Evolutionary conservation across 2,797 vertebrate species (phyloP), one percentile per base, ranked within the genome.

Genomic region (Stomatorhinus walkeri): DNA sequence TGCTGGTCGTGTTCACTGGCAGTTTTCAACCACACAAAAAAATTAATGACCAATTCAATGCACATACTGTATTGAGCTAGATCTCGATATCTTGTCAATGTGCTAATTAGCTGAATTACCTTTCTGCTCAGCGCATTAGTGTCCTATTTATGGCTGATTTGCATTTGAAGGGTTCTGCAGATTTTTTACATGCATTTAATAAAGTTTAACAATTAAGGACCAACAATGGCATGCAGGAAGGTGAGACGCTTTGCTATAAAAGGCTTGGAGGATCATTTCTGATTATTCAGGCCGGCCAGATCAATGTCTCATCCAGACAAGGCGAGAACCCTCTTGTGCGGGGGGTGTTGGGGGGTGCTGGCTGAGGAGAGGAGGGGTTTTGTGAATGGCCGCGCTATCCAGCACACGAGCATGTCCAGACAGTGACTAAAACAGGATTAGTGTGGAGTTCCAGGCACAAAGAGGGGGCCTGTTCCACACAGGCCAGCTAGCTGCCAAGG

Each of bases 361-460:
- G 24, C 49, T 10, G 9, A 28, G 43, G 19, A 24, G 19, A 22
- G 40, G 24, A 51, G 49, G 24, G 24, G 43, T n/a, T 68, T 81
- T 81, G 79, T 88, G 19, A 88, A 81, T 81, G 49, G 49, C 28
- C 54, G 72, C n/a, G 19, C 68, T 72, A 83, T 49, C 6, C 88
- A 43, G 19, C 72, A 88, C 72, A 83, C 52, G 32, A 32, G 56
- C 76, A 43, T 56, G 52, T 81, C 88, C 49, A 88, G 88, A 88
- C 88, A 88, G 88, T 83, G 72, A 83, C 88, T 88, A 81, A 56
- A 81, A 81, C 48, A 36, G 88, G 88, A 88, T 79, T 46, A 49
- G 46, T 68, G 43, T 22, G 46, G 24, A 76, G 43, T 12, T 19
- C 36, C 46, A 61, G 48, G 43, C 72, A 88, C 72, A 88, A 43